Conservation (phyloP, 2,113 vertebrate genomes). For the Plecturocebus donacophilus region DNA sequence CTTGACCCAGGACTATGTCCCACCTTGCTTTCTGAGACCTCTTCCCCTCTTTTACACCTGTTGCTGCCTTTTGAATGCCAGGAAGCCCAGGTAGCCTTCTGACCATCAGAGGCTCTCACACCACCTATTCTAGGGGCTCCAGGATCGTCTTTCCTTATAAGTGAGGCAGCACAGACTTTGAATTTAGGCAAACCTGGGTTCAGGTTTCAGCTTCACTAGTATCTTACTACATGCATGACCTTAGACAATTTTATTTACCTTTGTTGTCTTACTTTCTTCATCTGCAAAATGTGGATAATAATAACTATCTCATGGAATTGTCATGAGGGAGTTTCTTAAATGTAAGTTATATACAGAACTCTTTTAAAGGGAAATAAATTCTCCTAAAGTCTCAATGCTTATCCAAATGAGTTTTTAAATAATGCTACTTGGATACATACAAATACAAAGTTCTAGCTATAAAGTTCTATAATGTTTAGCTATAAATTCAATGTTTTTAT, state of each 20-base stretch:
- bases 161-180: background rate
- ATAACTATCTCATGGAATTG: background rate
- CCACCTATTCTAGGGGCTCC: background rate
- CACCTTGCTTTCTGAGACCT: background rate
- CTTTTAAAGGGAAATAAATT: conserved; percentile 47
- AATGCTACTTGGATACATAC: background rate
- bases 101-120: background rate
- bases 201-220: background rate
- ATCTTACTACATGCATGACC: background rate
- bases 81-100: background rate
- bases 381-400: conserved; percentile 1
- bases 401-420: background rate
- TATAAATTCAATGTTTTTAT: conserved; percentile 48
- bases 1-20: background rate
- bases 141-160: background rate
- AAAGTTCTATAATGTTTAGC: conserved; percentile 15
- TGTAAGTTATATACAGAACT: background rate
- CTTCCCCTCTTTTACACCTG: background rate
- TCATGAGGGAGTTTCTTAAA: conserved; percentile 32
- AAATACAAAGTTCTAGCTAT: conserved; percentile 35
- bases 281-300: background rate
- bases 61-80: background rate
- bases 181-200: background rate
- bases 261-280: background rate
- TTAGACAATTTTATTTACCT: background rate